Percentiles rank a stretch among this genome's conserved stretches.
phyloP scores from a whole-genome alignment of 2,797 vertebrate species.

The Pagetopsis macropterus region DNA sequence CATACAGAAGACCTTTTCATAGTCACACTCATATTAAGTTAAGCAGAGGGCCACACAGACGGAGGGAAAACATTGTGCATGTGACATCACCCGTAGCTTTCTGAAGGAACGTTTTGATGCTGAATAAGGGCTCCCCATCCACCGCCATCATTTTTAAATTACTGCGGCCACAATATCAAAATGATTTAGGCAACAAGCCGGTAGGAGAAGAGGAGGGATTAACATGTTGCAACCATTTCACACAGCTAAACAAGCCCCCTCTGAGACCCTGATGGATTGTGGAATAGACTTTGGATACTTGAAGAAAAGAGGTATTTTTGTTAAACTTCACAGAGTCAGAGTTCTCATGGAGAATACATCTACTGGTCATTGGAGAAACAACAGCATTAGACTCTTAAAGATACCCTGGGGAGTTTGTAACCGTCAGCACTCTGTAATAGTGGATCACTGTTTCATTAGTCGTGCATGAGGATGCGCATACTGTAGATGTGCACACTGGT shows the following conservation, averaged over 20 bases:
- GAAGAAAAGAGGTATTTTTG: background rate
- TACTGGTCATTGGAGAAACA: slow-evolving; percentile 10
- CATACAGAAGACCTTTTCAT: background rate
- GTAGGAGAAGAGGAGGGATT: slow-evolving; percentile 19
- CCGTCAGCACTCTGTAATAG: background rate
- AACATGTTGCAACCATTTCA: background rate
- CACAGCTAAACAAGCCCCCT: background rate
- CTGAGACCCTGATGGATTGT: background rate
- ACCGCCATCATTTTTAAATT: slow-evolving; percentile 25
- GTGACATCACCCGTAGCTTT: slow-evolving; percentile 24
- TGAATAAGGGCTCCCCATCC: slow-evolving; percentile 9
- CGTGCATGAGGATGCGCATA: too few species aligned
- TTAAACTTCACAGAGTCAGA: background rate
- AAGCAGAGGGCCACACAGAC: slow-evolving; percentile 10
- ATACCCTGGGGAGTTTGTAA: background rate
- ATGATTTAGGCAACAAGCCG: slow-evolving; percentile 29
- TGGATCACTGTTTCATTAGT: background rate
- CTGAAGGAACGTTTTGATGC: slow-evolving; percentile 22
- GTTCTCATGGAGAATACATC: background rate
- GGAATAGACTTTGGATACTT: background rate
- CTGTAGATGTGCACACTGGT: too few species aligned
- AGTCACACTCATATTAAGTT: slow-evolving; percentile 1
- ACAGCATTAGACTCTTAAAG: background rate
- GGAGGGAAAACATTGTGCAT: slow-evolving; percentile 28
- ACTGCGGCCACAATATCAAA: slow-evolving; percentile 41